phyloP scores from a whole-genome alignment of 2,797 vertebrate species.

The Girardinus metallicus region DNA sequence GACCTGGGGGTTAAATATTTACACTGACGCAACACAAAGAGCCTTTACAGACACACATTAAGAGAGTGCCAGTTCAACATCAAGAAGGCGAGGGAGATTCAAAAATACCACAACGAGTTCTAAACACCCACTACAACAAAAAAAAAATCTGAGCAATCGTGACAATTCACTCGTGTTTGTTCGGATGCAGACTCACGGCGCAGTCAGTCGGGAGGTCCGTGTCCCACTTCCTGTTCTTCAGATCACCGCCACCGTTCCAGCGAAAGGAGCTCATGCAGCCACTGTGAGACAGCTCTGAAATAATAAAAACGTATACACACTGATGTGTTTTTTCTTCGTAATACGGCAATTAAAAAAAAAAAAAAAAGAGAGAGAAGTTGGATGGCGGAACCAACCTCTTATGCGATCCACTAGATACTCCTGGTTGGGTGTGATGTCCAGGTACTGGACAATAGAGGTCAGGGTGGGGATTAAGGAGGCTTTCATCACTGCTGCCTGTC shows the following conservation, averaged over 20 bases:
- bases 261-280: constrained; percentile 98
- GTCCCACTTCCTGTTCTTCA: constrained; percentile 96
- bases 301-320: constrained; percentile 1
- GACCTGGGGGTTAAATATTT: not conserved
- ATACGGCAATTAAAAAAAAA: not conserved
- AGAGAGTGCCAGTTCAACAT: not conserved
- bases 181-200: constrained; percentile 82
- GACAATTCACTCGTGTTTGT: not conserved
- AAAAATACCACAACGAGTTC: not conserved
- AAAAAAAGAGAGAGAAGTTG: no score
- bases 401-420: constrained; percentile 94
- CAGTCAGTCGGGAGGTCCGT: constrained; percentile 95
- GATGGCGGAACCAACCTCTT: constrained; percentile 80
- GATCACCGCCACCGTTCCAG: constrained; percentile 93
- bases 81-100: not conserved
- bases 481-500: constrained; percentile 94
- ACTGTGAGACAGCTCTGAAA: constrained; percentile 92
- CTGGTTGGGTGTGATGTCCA: constrained; percentile 94
- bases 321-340: not conserved
- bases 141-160: not conserved
- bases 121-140: not conserved
- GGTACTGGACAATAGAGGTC: constrained; percentile 91
- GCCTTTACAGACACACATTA: not conserved
- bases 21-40: not conserved
- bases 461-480: constrained; percentile 90